These are phyloP conservation scores for Adoxophyes honmai DNA, from an alignment of 1,140 invertebrate species.

Conservation along the genomic window DNA sequence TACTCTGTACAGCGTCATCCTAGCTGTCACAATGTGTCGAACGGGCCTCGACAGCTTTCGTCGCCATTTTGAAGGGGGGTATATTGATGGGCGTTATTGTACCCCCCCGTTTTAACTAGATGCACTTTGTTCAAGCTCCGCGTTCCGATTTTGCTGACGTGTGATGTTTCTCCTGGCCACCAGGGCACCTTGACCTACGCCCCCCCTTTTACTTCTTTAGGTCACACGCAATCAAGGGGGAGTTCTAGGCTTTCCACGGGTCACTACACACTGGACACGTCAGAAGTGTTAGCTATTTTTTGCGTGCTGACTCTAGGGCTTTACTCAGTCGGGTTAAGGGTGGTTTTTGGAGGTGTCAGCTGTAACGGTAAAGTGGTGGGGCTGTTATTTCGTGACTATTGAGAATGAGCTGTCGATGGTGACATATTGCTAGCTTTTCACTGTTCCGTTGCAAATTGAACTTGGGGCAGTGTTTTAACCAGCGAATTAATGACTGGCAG, in stretches of 20 bases:
- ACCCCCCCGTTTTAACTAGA: conserved; percentile 44
- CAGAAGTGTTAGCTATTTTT: conserved; percentile 24
- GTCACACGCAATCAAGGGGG: neutral
- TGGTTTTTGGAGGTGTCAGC: conserved; percentile 22
- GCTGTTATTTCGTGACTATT: conserved; percentile 62
- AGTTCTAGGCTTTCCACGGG: conserved; percentile 18
- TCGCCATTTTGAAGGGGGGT: conserved; percentile 1
- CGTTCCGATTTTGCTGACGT: conserved; percentile 54
- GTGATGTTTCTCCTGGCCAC: conserved; percentile 43
- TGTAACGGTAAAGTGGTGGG: conserved; percentile 11
- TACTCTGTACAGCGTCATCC: conserved; percentile 2
- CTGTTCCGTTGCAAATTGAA: conserved; percentile 43
- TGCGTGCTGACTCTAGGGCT: conserved; percentile 18
- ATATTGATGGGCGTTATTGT: conserved; percentile 62
- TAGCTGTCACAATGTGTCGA: conserved; percentile 11
- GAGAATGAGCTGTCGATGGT: conserved; percentile 60
- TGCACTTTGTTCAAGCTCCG: conserved; percentile 55
- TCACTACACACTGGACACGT: conserved; percentile 36
- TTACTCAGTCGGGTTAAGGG: conserved; percentile 24
- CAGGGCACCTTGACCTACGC: conserved; percentile 34
- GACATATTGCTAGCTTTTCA: conserved; percentile 65
- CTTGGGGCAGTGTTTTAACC: conserved; percentile 16
- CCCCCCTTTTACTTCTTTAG: conserved; percentile 16
- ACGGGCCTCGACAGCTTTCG: conserved; percentile 7
- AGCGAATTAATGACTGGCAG: conserved; percentile 19